Evolutionary conservation across 2,797 vertebrate species (phyloP).

Genomic region (Coilia nasus): DNA sequence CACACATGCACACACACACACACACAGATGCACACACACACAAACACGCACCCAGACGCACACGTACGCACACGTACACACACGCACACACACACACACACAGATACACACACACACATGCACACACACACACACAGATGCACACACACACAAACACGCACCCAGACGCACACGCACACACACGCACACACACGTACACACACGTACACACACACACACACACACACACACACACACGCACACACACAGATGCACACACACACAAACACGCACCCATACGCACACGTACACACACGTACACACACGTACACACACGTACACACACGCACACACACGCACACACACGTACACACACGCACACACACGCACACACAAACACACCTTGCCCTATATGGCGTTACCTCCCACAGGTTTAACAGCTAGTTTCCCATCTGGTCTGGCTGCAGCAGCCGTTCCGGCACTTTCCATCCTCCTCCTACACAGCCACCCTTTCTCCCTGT

Average conservation of each 20-base stretch:
- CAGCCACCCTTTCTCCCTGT: neutral
- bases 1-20: neutral
- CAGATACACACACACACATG: too few relatives aligned
- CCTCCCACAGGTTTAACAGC: neutral
- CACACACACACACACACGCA: neutral
- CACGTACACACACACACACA: neutral
- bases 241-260: neutral
- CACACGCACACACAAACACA: neutral
- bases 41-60: neutral
- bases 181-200: neutral
- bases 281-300: neutral
- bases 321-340: neutral
- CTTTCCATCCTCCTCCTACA: constrained; percentile 16
- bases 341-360: neutral
- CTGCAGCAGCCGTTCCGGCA: neutral
- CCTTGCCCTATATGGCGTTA: neutral
- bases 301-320: neutral
- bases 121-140: too few relatives aligned
- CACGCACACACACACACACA: too few relatives aligned
- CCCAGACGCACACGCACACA: neutral
- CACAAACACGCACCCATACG: neutral
- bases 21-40: neutral
- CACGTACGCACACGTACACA: too few relatives aligned
- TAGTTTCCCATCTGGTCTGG: constrained; percentile 17
- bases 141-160: too few relatives aligned